Evolutionary conservation across 2,113 vertebrate genomes (phyloP).

Genomic region (Deroptyus accipitrinus): DNA sequence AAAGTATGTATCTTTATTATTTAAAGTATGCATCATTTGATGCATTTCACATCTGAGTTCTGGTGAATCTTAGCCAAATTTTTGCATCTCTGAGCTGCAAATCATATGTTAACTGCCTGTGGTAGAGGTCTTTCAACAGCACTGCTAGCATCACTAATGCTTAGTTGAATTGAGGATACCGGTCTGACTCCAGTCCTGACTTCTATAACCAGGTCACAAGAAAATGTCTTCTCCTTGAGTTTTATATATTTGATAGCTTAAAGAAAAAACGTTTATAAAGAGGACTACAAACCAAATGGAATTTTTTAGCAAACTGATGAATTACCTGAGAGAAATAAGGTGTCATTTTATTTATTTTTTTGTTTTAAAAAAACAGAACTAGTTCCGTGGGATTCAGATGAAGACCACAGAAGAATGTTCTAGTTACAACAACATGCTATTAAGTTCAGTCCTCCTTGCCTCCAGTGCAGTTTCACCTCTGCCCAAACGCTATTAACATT

Average conservation of each 20-base stretch:
- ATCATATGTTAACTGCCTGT: background rate
- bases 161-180: background rate
- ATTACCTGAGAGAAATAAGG: background rate
- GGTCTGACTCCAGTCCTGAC: background rate
- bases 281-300: background rate
- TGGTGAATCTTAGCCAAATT: background rate
- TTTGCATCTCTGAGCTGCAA: background rate
- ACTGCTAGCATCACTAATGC: background rate
- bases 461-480: background rate
- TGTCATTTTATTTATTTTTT: background rate
- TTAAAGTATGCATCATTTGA: background rate
- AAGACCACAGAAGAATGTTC: background rate
- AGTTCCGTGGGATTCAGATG: background rate
- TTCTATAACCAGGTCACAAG: background rate
- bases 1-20: no score
- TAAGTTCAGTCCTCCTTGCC: background rate
- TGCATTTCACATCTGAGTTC: background rate
- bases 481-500: background rate
- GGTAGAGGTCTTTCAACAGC: background rate
- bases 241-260: background rate
- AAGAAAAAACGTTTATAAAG: background rate
- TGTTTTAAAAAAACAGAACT: background rate
- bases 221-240: background rate
- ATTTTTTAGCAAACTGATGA: background rate
- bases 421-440: background rate